phyloP scores from a whole-genome alignment of 2,113 vertebrate species.

The Rissa tridactyla region DNA sequence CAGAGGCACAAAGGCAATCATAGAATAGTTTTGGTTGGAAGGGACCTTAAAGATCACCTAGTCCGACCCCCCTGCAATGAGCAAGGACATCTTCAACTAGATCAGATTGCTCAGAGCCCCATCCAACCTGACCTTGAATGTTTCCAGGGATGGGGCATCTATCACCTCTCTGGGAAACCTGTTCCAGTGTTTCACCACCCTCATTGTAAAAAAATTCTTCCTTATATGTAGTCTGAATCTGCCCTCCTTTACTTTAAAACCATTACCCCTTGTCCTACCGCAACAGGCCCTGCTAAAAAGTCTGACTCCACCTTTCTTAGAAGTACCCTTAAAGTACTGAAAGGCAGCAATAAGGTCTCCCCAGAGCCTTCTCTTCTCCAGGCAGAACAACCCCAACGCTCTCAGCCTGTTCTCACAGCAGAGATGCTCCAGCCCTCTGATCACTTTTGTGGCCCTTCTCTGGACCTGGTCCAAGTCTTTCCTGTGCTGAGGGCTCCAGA shows the following conservation, averaged over 20 bases:
- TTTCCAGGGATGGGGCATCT: not conserved
- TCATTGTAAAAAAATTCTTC: not conserved
- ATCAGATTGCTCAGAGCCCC: not conserved
- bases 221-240: not conserved
- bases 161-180: not conserved
- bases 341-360: not conserved
- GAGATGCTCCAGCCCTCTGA: not conserved
- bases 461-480: too few species aligned
- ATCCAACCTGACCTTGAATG: fast-evolving
- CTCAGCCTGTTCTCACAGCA: not conserved
- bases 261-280: not conserved
- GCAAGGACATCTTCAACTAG: not conserved
- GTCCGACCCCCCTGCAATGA: not conserved
- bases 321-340: not conserved
- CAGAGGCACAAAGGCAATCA: not conserved
- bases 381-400: not conserved
- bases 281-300: not conserved
- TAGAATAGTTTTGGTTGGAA: not conserved
- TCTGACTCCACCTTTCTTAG: not conserved
- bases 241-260: not conserved
- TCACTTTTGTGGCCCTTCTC: not conserved
- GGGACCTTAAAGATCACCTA: not conserved
- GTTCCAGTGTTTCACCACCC: not conserved
- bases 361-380: not conserved
- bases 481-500: not conserved